Conservation (phyloP, 1,140 invertebrate species). For the Aphidius gifuensis region DNA sequence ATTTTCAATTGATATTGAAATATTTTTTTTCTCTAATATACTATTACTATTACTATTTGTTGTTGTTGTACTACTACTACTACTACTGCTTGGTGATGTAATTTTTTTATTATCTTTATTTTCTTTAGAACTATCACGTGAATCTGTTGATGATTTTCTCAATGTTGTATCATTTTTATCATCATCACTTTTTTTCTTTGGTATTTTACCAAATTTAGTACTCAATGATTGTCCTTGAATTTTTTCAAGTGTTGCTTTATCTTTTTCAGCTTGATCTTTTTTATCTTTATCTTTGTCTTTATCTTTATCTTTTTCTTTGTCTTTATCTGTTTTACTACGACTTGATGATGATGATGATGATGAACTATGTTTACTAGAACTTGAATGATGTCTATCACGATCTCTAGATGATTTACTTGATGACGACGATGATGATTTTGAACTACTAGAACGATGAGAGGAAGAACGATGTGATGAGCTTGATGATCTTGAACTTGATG, state of each 20-base stretch:
- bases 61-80: constrained; percentile 4
- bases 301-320: constrained; percentile 48
- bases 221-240: constrained; percentile 63
- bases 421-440: constrained; percentile 35
- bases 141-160: constrained; percentile 42
- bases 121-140: constrained; percentile 45
- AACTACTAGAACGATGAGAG: constrained; percentile 40
- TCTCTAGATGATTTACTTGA: constrained; percentile 47
- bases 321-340: constrained; percentile 44
- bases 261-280: constrained; percentile 63
- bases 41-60: not conserved
- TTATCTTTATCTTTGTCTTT: constrained; percentile 51
- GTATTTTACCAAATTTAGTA: constrained; percentile 70
- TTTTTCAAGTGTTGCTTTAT: constrained; percentile 67
- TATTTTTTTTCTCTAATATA: constrained; percentile 62
- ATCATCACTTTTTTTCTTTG: constrained; percentile 62
- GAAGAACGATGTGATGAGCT: constrained; percentile 45
- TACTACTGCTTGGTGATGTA: constrained; percentile 11
- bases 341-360: constrained; percentile 17
- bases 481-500: constrained; percentile 40
- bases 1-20: constrained; percentile 76
- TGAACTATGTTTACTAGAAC: constrained; percentile 46
- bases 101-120: constrained; percentile 45
- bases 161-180: constrained; percentile 45
- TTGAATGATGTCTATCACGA: constrained; percentile 46